Evolutionary conservation across 2,113 vertebrate genomes (phyloP), one percentile per base, ranked within the genome.

Genomic region (Gambusia affinis): DNA sequence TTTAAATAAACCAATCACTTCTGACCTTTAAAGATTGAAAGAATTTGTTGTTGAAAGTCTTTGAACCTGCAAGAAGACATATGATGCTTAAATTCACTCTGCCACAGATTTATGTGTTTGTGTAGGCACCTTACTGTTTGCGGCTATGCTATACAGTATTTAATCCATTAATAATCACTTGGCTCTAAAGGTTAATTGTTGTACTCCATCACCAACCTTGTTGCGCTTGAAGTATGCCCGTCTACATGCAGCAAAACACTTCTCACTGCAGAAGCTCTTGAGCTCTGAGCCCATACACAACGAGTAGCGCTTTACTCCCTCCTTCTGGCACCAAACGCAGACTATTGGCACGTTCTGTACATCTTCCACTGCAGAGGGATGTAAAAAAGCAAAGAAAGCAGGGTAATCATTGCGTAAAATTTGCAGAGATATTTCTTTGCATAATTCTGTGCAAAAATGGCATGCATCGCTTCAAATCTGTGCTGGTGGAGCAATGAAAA

Each of bases 301-400:
- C 88, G 98, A 99, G 92, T 98, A 99, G 78, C 97, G 96, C 90
- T 98, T 98, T 83, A 98, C 96, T 63, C 98, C 98, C 93, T 99
- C 97, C 95, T 99, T 99, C 96, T 99, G 98, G 95, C 98, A 99
- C 98, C 98, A 99, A 89, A 98, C 98, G 91, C 98, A 99, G 91
- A 99, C 97, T 91, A 99, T 99, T 95, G 97, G 97, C 91, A 98
- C 96, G 91, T 96, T 98, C 94, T 97, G 97, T 85, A 97, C 94
- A 91, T 98, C 98, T 89, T 99, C 98, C 95, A 97, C 98, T 94
- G 84, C 17, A 63, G 47, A 65, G 19, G 14, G 62, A 61, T 28
- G 12, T 72, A 14, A 60, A 69, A 33, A 67, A 60, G 14, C 33
- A 72, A 19, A 44, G 3, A 31, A 64, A 64, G 1, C 22, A 71